Conservation (phyloP, 2,888 invertebrate genomes). For the Uloborus plumipes region DNA sequence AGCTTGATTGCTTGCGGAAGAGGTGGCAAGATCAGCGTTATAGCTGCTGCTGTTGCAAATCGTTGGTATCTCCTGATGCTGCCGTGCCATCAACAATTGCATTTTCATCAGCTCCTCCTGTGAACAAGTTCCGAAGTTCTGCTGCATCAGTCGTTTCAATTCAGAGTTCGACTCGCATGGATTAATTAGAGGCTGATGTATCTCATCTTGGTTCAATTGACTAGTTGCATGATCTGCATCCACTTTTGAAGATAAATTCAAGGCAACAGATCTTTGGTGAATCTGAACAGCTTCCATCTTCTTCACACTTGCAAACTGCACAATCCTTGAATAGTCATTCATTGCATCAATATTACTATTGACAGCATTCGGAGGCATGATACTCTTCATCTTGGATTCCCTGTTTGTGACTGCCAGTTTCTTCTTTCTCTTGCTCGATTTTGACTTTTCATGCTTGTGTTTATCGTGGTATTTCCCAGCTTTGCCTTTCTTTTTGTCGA, state of each 20-base stretch:
- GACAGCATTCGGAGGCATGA: slow-evolving; percentile 11
- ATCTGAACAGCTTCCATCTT: slow-evolving; percentile 62
- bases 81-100: slow-evolving; percentile 46
- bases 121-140: slow-evolving; percentile 39
- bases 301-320: slow-evolving; percentile 54
- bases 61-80: slow-evolving; percentile 33
- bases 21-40: slow-evolving; percentile 1
- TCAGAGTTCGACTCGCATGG: slow-evolving; percentile 22
- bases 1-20: slow-evolving; percentile 38
- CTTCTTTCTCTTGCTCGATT: slow-evolving; percentile 57
- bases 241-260: slow-evolving; percentile 35
- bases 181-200: not conserved
- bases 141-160: slow-evolving; percentile 25
- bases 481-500: slow-evolving; percentile 43
- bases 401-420: slow-evolving; percentile 37
- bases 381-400: slow-evolving; percentile 22
- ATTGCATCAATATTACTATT: slow-evolving; percentile 27
- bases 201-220: too few species aligned
- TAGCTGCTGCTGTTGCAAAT: slow-evolving; percentile 1
- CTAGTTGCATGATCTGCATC: not conserved
- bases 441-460: slow-evolving; percentile 51
- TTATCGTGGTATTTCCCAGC: slow-evolving; percentile 46
- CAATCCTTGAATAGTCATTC: slow-evolving; percentile 54
- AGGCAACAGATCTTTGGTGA: slow-evolving; percentile 46
- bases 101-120: slow-evolving; percentile 57